Base-by-base conservation (phyloP, 1,140 invertebrate genomes). In the Dinoponera quadriceps region DNA sequence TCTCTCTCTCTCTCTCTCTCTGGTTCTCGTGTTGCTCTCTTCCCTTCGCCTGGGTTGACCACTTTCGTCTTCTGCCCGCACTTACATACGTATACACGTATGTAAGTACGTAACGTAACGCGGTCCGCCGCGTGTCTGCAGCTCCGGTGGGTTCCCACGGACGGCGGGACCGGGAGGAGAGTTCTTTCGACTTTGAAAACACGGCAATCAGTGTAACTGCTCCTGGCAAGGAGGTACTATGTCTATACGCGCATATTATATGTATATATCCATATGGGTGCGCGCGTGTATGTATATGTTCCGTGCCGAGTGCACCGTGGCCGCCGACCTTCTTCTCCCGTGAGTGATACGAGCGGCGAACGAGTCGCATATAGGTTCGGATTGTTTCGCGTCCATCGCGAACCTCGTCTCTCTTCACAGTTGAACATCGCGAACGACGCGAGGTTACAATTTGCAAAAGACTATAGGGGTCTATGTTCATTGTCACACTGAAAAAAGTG, bases 201-300 rank as follows among this genome's bases (percentile, higher is more conserved):
- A 92, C 92, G 90, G 92, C 92, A 92, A 92, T 93, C 93, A 92
- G 92, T 90, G 88, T 93, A 93, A 93, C 92, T 91, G 89, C 92
- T 91, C 89, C 91, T 89, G 91, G 90, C 89, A 86, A 89, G 83
- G 89, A 89, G 82, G 87, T 90, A 90, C 90, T 90, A 89, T 89
- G 69, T 60, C 51, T 59, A 68, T 78, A 78, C 51, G 55, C 14
- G 72, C 72, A 55, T 55, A 75, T 83, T 77, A 80, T 83, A 69
- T 44, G 38, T 44, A 9, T 44, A 9, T 66, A 60, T 68, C 11
- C 25, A 44, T 60, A 49, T 33, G 51, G 38, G 33, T 20, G 16
- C 44, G n/a, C 44, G 18, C 20, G 48, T 51, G 73, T 84, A 71
- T 59, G 73, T 83, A 73, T 82, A 18, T 51, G 57, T 87, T 80